A percentile compares a stretch with the other conserved stretches of the same genome.
Conservation (phyloP, 92 coral and sea anemone species). For the Palythoa grandis region DNA sequence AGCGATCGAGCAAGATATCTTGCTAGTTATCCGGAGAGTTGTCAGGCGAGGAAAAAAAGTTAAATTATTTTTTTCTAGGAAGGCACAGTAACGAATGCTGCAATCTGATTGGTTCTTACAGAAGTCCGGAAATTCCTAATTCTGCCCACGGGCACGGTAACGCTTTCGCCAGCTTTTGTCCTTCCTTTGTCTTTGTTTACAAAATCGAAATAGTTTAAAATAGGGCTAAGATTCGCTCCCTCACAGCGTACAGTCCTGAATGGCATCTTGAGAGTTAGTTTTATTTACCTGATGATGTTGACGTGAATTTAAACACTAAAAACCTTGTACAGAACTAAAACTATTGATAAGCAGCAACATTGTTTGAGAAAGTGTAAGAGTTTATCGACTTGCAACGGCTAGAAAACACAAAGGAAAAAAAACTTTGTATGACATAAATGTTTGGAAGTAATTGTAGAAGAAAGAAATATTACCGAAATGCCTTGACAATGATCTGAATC, state of each 20-base stretch:
- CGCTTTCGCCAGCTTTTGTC: no score
- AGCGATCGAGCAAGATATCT: no score
- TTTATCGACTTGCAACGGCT: constrained; percentile 34
- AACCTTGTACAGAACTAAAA: background rate
- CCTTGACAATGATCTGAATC: constrained; percentile 34
- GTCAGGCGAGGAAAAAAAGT: no score
- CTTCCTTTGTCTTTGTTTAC: background rate
- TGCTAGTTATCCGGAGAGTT: no score
- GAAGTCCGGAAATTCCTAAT: no score
- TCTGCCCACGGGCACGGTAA: no score
- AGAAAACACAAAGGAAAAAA: constrained; percentile 49
- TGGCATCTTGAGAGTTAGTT: constrained; percentile 31
- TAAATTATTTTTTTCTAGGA: no score
- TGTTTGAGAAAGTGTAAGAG: background rate
- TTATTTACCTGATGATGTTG: background rate
- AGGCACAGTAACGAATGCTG: no score
- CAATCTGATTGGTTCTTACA: no score
- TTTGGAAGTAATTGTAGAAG: constrained; percentile 20
- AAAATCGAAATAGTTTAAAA: background rate
- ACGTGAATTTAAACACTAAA: background rate
- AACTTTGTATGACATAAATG: constrained; percentile 49
- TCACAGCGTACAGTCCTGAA: background rate
- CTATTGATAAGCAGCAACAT: background rate
- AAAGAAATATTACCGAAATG: constrained; percentile 21
- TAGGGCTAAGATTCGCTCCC: background rate